Evolutionary conservation across 2,113 vertebrate species (phyloP).

Genomic region (Microtus oregoni): DNA sequence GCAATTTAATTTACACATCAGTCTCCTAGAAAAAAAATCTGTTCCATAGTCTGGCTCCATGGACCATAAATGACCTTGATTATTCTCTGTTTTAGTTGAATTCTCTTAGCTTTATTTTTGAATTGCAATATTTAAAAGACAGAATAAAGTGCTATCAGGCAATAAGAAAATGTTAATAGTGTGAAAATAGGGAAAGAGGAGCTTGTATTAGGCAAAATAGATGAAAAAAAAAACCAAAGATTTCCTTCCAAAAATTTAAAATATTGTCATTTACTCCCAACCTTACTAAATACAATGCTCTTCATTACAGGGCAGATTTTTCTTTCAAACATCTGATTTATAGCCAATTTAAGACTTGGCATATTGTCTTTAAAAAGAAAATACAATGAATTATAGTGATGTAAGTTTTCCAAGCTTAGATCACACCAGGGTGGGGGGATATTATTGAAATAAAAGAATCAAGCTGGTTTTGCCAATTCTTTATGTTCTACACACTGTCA

Average conservation of each 20-base stretch:
- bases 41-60: constrained; percentile 78
- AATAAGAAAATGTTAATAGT: constrained; percentile 74
- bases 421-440: not conserved
- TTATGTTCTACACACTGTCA: not conserved
- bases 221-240: constrained; percentile 39
- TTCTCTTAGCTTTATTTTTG: constrained; percentile 79
- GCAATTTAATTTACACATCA: constrained; percentile 85
- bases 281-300: constrained; percentile 42
- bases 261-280: constrained; percentile 66
- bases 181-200: not conserved
- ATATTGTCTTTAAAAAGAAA: constrained; percentile 79
- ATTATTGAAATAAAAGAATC: constrained; percentile 48
- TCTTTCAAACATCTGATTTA: constrained; percentile 38
- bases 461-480: constrained; percentile 72
- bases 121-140: constrained; percentile 81
- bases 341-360: constrained; percentile 74
- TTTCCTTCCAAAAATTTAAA: constrained; percentile 79
- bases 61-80: constrained; percentile 82
- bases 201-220: not conserved
- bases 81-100: constrained; percentile 82
- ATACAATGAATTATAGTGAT: constrained; percentile 43
- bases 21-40: constrained; percentile 79
- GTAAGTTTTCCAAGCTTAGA: constrained; percentile 68
- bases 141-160: constrained; percentile 83
- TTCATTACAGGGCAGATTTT: not conserved